Base-by-base conservation (phyloP, 2,113 vertebrate genomes). In the Galemys pyrenaicus region DNA sequence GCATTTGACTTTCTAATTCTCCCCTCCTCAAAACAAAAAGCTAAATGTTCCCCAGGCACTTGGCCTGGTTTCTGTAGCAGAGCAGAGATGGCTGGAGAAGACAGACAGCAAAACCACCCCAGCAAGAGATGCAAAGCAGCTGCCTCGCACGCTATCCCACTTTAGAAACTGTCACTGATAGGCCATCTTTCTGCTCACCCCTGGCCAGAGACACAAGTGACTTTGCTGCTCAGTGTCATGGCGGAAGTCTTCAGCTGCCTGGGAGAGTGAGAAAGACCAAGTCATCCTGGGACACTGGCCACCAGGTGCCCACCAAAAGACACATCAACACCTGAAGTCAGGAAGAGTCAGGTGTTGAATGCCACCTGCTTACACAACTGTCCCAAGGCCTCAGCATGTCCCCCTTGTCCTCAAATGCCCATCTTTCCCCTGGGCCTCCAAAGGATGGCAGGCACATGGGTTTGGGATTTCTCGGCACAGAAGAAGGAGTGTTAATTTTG, bases 1-100 rank as follows among this genome's bases (percentile, higher is more conserved):
- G 85, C 87, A 96, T 96, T 96, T 96, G 94, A 97, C 96, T 96
- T 96, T 96, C 96, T 96, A 95, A 96, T 96, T 96, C 89, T 93
- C 44, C 71, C 71, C 22, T 94, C 67, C 60, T 94, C 94, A 73
- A 80, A 87, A 97, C 93, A 97, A 89, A 96, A 97, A 92, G 94
- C 85, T 51, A 85, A 97, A 96, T 96, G 87, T 94, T 94, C 94
- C 88, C 84, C 54, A 35, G 82, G 95, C 95, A 87, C 65, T 94
- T 96, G 94, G 91, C 94, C 93, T 95, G 96, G 74, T 94, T 96
- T 94, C 92, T 54, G 88, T 86, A 46, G 91, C 73, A 3, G 13
- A 85, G 60, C 79, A 67, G 88, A 79, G 70, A 88, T 7, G 88
- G 92, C 93, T n/a, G 2, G 81, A 62, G 64, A 41, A 93, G 56